Percentiles rank a stretch among this genome's conserved stretches.
Conservation (phyloP, 2,797 vertebrate genomes). For the Esox lucius region DNA sequence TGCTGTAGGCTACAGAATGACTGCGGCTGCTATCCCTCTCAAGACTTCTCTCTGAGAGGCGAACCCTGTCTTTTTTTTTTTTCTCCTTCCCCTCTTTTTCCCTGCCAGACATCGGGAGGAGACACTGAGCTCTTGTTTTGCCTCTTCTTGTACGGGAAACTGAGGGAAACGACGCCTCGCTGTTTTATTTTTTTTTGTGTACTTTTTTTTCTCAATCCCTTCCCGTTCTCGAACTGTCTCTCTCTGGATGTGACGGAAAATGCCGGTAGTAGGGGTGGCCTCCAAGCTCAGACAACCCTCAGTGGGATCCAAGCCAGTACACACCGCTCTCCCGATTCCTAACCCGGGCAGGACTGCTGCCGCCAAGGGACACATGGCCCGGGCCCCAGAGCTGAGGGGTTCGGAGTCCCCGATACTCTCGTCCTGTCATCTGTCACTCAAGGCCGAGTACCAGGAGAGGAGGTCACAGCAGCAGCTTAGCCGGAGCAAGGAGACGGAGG, state of each 20-base stretch:
- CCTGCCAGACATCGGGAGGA: conserved; percentile 33
- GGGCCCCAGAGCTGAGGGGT: conserved; percentile 77
- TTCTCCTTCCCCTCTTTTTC: conserved; percentile 29
- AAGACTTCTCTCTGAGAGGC: conserved; percentile 61
- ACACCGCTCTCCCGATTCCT: conserved; percentile 88
- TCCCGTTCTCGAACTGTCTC: conserved; percentile 20
- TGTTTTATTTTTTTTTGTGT: conserved; percentile 3
- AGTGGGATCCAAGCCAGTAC: conserved; percentile 87
- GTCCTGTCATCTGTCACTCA: conserved; percentile 85
- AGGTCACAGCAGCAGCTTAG: conserved; percentile 68
- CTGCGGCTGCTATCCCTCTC: conserved; percentile 59
- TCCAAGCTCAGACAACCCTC: conserved; percentile 91
- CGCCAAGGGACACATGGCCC: conserved; percentile 75
- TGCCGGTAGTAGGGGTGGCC: conserved; percentile 95
- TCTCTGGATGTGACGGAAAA: conserved; percentile 64
- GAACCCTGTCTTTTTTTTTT: conserved; percentile 35
- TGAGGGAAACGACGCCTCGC: conserved; percentile 19
- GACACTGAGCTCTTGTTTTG: conserved; percentile 34
- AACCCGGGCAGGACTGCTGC: conserved; percentile 71
- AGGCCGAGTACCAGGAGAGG: conserved; percentile 81
- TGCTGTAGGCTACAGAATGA: conserved; percentile 70
- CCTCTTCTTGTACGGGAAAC: conserved; percentile 7
- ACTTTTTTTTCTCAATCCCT: conserved; percentile 1
- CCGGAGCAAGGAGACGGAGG: conserved; percentile 81
- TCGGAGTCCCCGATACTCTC: conserved; percentile 69